These are phyloP conservation scores for Poeciliopsis infans DNA, from an alignment of 2,797 vertebrate genomes.

Conservation along the genomic window DNA sequence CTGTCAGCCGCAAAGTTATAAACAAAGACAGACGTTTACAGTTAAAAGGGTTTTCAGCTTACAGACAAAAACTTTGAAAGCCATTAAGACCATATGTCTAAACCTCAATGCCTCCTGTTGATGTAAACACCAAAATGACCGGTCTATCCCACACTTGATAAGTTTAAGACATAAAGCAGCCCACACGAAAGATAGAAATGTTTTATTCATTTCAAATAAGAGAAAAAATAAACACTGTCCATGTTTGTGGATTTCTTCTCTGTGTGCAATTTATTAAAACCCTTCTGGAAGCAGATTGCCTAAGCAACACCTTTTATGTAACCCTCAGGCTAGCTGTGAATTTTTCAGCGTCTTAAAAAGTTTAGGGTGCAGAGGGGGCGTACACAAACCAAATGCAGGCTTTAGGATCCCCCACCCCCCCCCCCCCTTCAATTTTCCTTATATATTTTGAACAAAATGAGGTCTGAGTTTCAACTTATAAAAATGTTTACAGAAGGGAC, in stretches of 20 bases:
- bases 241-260: slow-evolving; percentile 38
- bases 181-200: slow-evolving; percentile 67
- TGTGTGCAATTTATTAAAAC: slow-evolving; percentile 68
- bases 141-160: neutral
- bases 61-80: slow-evolving; percentile 1
- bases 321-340: slow-evolving; percentile 64
- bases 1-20: neutral
- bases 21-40: slow-evolving; percentile 1
- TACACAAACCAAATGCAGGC: slow-evolving; percentile 53
- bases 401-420: slow-evolving; percentile 13
- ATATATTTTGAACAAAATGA: slow-evolving; percentile 24
- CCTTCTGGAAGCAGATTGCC: slow-evolving; percentile 74
- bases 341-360: slow-evolving; percentile 69
- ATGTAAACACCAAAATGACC: neutral
- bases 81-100: neutral
- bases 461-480: slow-evolving; percentile 2
- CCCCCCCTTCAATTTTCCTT: neutral
- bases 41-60: neutral
- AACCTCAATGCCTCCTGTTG: neutral
- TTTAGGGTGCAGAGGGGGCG: slow-evolving; percentile 48
- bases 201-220: slow-evolving; percentile 72
- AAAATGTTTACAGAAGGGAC: slow-evolving; percentile 23
- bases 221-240: slow-evolving; percentile 48
- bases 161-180: slow-evolving; percentile 23
- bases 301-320: slow-evolving; percentile 72